Conservation (phyloP, 2,113 vertebrate genomes). For the Perca fluviatilis region DNA sequence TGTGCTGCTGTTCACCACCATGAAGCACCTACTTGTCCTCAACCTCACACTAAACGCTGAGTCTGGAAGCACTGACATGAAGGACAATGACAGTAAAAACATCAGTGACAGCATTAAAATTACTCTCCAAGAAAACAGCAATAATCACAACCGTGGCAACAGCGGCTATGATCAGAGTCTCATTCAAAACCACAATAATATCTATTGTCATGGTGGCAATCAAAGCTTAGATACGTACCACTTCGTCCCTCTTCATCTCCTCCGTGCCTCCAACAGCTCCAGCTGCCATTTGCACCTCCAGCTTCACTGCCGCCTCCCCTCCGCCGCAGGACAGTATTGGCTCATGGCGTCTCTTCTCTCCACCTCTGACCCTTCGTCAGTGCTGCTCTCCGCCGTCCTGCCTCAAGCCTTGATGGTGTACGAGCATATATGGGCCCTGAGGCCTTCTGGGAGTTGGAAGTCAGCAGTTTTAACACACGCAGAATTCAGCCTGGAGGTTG, state of each 20-base stretch:
- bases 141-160: not conserved
- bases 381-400: slow-evolving; percentile 3
- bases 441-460: slow-evolving; percentile 28
- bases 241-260: not conserved
- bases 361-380: not conserved
- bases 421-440: not conserved
- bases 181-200: not conserved
- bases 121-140: not conserved
- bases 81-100: not conserved
- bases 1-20: slow-evolving; percentile 20
- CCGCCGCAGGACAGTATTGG: slow-evolving; percentile 4
- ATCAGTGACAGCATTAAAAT: not conserved
- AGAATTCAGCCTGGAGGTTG: slow-evolving; percentile 32
- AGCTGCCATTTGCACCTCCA: slow-evolving; percentile 28
- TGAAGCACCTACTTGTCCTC: slow-evolving; percentile 2
- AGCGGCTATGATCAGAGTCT: not conserved
- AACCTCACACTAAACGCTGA: not conserved
- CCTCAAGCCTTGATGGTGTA: slow-evolving; percentile 6
- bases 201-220: not conserved
- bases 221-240: not conserved
- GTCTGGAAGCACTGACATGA: not conserved
- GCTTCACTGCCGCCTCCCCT: not conserved
- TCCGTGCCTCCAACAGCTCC: slow-evolving; percentile 1
- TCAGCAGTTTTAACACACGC: not conserved
- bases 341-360: not conserved